Evolutionary conservation across 1,140 invertebrate genomes (phyloP).

Genomic region (Drosophila tropicalis): DNA sequence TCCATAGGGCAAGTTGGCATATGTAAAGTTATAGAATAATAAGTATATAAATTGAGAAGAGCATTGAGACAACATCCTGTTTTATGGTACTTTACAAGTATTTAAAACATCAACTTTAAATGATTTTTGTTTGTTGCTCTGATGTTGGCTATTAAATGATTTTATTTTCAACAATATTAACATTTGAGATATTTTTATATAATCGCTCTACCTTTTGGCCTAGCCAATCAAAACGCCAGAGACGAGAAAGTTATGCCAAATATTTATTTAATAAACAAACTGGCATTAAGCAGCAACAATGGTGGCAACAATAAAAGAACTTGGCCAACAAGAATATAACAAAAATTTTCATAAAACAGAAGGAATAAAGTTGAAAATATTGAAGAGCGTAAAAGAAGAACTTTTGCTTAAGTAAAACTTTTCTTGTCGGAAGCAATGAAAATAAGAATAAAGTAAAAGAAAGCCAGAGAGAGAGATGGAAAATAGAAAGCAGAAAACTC

Average conservation of each 20-base stretch:
- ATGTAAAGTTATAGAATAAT: too few species aligned
- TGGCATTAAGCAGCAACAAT: slow-evolving; percentile 43
- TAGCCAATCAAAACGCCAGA: slow-evolving; percentile 31
- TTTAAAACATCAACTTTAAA: not conserved
- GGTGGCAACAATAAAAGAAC: slow-evolving; percentile 37
- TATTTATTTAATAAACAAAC: slow-evolving; percentile 66
- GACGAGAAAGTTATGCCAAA: slow-evolving; percentile 47
- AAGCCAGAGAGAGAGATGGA: not conserved
- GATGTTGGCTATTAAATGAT: not conserved
- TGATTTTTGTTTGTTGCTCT: not conserved
- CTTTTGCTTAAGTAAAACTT: slow-evolving; percentile 35
- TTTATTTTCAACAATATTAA: slow-evolving; percentile 9
- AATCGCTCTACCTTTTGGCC: slow-evolving; percentile 13
- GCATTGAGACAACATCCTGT: too few species aligned
- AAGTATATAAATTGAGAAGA: too few species aligned
- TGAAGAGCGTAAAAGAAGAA: slow-evolving; percentile 38
- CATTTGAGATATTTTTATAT: not conserved
- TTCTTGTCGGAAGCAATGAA: slow-evolving; percentile 8
- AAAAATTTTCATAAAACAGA: slow-evolving; percentile 25
- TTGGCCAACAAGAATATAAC: slow-evolving; percentile 50
- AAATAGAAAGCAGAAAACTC: slow-evolving; percentile 9
- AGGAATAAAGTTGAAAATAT: slow-evolving; percentile 43
- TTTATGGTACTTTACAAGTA: not conserved
- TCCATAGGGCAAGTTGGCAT: too few species aligned
- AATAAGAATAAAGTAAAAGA: not conserved